These are phyloP conservation scores for Phocoena sinus DNA, from an alignment of 2,113 vertebrate genomes.

Conservation along the genomic window DNA sequence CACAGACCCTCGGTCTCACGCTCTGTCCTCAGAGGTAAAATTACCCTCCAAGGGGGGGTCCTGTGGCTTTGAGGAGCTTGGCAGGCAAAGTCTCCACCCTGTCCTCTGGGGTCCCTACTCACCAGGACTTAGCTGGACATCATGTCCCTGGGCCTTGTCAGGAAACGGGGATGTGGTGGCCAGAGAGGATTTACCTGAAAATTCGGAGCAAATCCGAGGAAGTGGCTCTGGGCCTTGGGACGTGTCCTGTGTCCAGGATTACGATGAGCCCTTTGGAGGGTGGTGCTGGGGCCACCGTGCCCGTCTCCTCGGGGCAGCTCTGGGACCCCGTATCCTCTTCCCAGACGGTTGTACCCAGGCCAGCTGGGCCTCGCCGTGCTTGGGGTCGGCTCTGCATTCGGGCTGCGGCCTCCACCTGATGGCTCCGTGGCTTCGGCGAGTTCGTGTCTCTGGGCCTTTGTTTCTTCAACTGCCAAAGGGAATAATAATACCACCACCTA, in stretches of 20 bases:
- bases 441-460: background rate
- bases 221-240: too few species aligned
- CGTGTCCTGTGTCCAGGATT: accelerated
- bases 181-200: background rate
- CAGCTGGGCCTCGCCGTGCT: accelerated
- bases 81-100: background rate
- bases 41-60: background rate
- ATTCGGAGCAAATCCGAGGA: background rate
- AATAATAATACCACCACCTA: background rate
- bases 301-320: background rate
- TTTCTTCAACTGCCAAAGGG: background rate
- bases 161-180: background rate
- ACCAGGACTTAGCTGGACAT: accelerated
- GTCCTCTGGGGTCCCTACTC: background rate
- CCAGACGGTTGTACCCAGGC: background rate
- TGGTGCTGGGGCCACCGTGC: background rate
- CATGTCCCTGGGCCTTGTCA: background rate
- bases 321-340: background rate
- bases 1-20: accelerated
- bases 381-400: background rate
- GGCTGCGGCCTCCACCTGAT: background rate
- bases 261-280: background rate
- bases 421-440: background rate
- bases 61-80: background rate
- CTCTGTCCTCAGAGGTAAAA: background rate